Base-by-base conservation (phyloP, 2,797 vertebrate species). In the Paguma larvata region DNA sequence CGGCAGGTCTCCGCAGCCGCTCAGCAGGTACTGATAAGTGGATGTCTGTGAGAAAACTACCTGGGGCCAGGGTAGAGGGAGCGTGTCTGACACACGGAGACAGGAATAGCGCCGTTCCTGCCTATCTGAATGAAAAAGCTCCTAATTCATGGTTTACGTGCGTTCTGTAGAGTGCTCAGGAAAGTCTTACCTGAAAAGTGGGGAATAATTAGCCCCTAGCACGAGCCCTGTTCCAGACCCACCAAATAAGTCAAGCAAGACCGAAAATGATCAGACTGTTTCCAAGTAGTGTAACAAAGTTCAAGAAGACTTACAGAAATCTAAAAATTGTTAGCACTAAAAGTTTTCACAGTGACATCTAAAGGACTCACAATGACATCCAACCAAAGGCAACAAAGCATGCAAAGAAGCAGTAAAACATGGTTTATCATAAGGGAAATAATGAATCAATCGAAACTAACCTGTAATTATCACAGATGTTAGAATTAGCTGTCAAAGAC, bases 321-420 rank as follows among this genome's bases (percentile, higher is more conserved):
- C n/a, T 23, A 85, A 78, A 89, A 83, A 83, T 91, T 38, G 7
- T 32, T 16, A 90, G 2, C 34, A 44, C 53, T 30, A 86, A 13
- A 5, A 85, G 79, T 48, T 88, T 85, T 89, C 62, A 62, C 10
- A 18, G 6, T 46, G 34, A 5, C 73, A 72, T 67, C 63, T 18
- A 62, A 38, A 77, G 73, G 53, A 53, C 83, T 89, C 62, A 62
- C 10, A 18, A 4, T 46, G 34, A 5, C 73, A 68, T 68, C 65
- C 13, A 46, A 12, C 95, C 78, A 65, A 34, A 93, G 59, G 41
- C 68, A 25, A 70, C 70, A 48, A 84, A 2, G 15, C 41, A 2
- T 91, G n/a, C 79, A 93, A 62, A 68, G 63, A 96, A 91, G 5
- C 51, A 30, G 87, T 72, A 82, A 83, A 75, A 84, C 2, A 46